A percentile compares a stretch with the other conserved stretches of the same genome.
Conservation (phyloP, 2,888 invertebrate species). For the Pseudanteris insignis region DNA sequence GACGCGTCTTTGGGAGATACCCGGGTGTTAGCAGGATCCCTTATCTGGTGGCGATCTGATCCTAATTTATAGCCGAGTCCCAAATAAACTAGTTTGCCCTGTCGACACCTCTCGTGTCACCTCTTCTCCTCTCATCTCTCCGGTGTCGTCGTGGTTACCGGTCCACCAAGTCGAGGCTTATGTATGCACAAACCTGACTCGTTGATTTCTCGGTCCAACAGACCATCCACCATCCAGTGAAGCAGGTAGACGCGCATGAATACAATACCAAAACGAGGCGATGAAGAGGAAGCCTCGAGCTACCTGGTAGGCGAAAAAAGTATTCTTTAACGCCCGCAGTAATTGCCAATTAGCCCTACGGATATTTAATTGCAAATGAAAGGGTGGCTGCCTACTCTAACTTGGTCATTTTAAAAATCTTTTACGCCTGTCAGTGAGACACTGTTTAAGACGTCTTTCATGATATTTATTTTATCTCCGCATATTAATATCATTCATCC, state of each 20-base stretch:
- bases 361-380: constrained; percentile 66
- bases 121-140: constrained; percentile 37
- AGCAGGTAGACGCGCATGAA: constrained; percentile 44
- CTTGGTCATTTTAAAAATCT: constrained; percentile 34
- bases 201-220: constrained; percentile 44
- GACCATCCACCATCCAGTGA: constrained; percentile 43
- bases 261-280: constrained; percentile 18
- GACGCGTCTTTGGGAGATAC: constrained; percentile 59
- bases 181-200: constrained; percentile 45
- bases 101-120: constrained; percentile 62
- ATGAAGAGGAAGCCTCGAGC: constrained; percentile 39
- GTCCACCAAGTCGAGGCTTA: constrained; percentile 39
- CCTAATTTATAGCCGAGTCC: constrained; percentile 67
- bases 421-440: constrained; percentile 29
- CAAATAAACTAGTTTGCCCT: constrained; percentile 67
- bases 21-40: constrained; percentile 66
- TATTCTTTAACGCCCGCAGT: constrained; percentile 57
- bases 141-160: constrained; percentile 38
- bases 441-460: constrained; percentile 8
- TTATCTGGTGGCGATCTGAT: constrained; percentile 67
- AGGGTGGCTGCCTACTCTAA: constrained; percentile 52
- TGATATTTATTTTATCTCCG: constrained; percentile 30
- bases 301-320: constrained; percentile 53
- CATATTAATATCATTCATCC: constrained; percentile 25
- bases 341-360: constrained; percentile 65